Base-by-base conservation (phyloP, 2,888 invertebrate species). In the Drosophila borealis region DNA sequence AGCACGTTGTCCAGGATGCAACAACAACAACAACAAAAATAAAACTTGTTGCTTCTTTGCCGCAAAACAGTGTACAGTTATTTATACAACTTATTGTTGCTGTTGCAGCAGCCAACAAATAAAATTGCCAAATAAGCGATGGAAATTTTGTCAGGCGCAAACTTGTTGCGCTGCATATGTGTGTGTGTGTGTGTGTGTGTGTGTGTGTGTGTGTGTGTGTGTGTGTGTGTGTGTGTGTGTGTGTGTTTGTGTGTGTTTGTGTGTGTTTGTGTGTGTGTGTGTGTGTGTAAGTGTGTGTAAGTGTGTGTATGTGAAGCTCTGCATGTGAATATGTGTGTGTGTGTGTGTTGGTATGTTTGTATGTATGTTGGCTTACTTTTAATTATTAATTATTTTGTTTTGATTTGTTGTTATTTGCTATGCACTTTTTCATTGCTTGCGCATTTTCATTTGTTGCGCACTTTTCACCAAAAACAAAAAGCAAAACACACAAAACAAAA, bases 141-240 rank as follows among this genome's bases (percentile, higher is more conserved):
- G 82, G 76, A 86, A 55, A 83, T 83, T 82, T 82, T 86, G 82
- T 81, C 75, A 82, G 77, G 66, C 82, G 78, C 80, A 85, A 82
- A 82, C 82, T 83, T 83, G 86, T 83, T 83, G 82, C 81, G 63
- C 60, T 42, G 59, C 67, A 55, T 57, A 45, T 61, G 44, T 56
- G 42, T 42, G 44, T 61, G 49, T 59, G 41, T 68, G 21, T 34
- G n/a, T 56, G 51, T 48, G 59, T 48, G 54, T 48, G 21, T 63
- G 51, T 53, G 34, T 39, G 29, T 48, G 36, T 49, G 49, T 49
- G 39, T 42, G 11, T 55, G 17, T 49, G 50, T 34, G 44, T 14
- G 37, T 11, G 13, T 60, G 25, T 33, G 25, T 44, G 42, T 13
- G 21, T 33, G 44, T 66, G 48, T 59, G 56, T 21, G 21, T 61